Evolutionary conservation across 2,113 vertebrate species (phyloP), one percentile per base, ranked within the genome.

Genomic region (Tor tambroides): DNA sequence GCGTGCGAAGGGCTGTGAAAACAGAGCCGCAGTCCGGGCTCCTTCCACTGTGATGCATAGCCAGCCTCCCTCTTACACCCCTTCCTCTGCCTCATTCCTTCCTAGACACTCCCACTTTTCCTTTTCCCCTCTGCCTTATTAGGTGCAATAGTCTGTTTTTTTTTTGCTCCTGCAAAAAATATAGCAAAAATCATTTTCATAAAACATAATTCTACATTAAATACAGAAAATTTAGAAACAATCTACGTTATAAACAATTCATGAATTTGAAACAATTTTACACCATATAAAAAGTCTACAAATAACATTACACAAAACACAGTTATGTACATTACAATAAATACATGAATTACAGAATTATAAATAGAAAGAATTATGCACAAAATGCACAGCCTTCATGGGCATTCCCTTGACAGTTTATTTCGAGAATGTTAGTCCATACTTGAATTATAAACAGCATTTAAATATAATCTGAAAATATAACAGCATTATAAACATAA

Each of bases 11-110:
- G 15, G 63, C 89, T 85, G 69, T 67, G 90, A 93, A 93, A 93
- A 71, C 71, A 83, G 90, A 93, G 85, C 91, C 91, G 85, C 67
- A 71, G 77, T 87, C 85, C 15, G 77, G 69, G 88, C 90, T 89
- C 61, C 90, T 63, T 54, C 72, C 87, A 89, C 28, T 6, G 88
- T 92, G 89, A 88, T 83, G 76, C 83, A 83, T 67, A 89, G 46
- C 85, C 23, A 65, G 49, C 88, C 67, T 56, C 74, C 80, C 43
- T 56, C 78, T 86, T 61, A 85, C 59, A 69, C 84, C 87, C 81
- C 74, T 54, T 84, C 71, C 84, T 86, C 56, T 83, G 83, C 26
- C 88, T 84, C 81, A 69, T 76, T 84, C 69, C 80, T 86, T 87
- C 89, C 86, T 75, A 17, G 79, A 75, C 83, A 63, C 80, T 86